phyloP scores from a whole-genome alignment of 2,113 vertebrate genomes.

The Erinaceus europaeus region DNA sequence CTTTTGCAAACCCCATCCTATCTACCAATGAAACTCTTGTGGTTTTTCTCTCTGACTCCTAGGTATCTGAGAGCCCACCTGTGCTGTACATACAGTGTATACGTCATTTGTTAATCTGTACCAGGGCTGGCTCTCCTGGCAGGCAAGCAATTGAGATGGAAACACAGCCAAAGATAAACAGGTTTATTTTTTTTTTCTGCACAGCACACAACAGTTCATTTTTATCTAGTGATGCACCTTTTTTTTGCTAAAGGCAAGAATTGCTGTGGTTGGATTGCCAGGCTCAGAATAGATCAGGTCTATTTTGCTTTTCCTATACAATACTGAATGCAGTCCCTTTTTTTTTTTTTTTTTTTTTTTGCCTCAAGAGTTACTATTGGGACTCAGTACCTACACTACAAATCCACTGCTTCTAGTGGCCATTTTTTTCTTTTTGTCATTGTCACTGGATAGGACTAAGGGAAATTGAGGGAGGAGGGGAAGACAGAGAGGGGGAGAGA shows the following conservation, averaged over 20 bases:
- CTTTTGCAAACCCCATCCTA: background rate
- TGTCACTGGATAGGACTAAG: too few relatives aligned
- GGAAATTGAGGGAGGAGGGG: too few relatives aligned
- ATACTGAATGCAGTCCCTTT: too few relatives aligned
- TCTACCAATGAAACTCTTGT: background rate
- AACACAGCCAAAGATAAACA: background rate
- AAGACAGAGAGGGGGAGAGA: too few relatives aligned
- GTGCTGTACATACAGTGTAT: rapidly evolving
- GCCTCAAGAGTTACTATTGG: too few relatives aligned
- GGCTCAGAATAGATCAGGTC: background rate
- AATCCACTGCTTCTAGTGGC: too few relatives aligned
- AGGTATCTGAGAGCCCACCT: background rate
- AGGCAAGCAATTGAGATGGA: background rate
- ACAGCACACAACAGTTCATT: background rate
- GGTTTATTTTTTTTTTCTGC: background rate
- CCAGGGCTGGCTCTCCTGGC: background rate
- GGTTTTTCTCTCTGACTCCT: background rate
- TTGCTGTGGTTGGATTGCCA: background rate
- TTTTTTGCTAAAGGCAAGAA: background rate
- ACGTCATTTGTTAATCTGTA: background rate
- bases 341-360: too few relatives aligned
- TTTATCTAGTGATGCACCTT: too few relatives aligned
- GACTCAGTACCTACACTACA: too few relatives aligned
- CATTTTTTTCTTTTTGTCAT: too few relatives aligned
- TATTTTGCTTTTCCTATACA: too few relatives aligned